Conservation (phyloP, 2,113 vertebrate genomes). For the Oostethus manadensis region DNA sequence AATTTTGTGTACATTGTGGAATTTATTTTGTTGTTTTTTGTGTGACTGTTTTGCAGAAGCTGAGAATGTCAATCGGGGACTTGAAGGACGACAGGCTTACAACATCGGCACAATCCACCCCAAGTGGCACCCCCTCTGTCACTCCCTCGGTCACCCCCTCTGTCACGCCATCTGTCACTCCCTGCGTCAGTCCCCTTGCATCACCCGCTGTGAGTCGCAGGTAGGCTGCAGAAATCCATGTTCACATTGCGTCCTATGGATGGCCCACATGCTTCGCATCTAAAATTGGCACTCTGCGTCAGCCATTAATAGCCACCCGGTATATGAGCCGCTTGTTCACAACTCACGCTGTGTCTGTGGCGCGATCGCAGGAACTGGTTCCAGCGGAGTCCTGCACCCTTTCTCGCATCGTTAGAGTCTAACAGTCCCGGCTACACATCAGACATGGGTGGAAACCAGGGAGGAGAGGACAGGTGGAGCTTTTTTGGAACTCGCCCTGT, state of each 20-base stretch:
- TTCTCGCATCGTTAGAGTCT: conserved; percentile 69
- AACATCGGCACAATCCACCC: conserved; percentile 84
- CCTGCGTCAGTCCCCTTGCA: conserved; percentile 78
- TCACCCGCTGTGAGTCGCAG: conserved; percentile 83
- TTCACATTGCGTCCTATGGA: not conserved
- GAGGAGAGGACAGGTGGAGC: conserved; percentile 82
- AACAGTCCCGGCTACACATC: conserved; percentile 53
- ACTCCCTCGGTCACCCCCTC: conserved; percentile 74
- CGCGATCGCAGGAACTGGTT: conserved; percentile 80
- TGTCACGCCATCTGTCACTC: conserved; percentile 74
- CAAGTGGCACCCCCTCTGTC: conserved; percentile 72
- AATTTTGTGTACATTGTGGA: not conserved
- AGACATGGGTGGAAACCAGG: conserved; percentile 73
- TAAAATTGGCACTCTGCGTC: not conserved
- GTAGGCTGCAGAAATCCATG: conserved; percentile 51
- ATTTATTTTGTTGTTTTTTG: not conserved
- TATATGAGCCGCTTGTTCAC: conserved; percentile 3
- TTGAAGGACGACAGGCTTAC: conserved; percentile 83
- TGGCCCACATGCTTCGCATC: not conserved
- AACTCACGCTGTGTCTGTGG: conserved; percentile 5
- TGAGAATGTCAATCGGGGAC: conserved; percentile 87
- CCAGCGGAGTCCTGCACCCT: conserved; percentile 72
- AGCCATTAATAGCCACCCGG: not conserved
- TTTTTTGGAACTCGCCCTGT: conserved; percentile 80
- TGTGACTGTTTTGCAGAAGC: conserved; percentile 77